Base-by-base conservation (phyloP, 1,140 invertebrate genomes). In the Halesus radiatus region DNA sequence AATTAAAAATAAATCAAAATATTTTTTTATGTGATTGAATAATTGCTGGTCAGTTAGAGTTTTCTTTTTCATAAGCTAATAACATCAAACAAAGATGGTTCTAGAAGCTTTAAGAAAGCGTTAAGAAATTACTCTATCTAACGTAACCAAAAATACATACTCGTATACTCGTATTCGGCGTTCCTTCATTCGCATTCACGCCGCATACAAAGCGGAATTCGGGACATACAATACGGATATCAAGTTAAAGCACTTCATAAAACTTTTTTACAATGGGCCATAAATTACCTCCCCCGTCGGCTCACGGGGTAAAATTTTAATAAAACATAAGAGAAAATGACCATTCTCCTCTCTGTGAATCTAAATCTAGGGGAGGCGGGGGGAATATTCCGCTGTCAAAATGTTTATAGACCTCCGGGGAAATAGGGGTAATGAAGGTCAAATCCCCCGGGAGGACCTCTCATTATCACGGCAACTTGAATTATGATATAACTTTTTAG, bases 371-470 rank as follows among this genome's bases (percentile, higher is more conserved):
- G 16, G 53, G 72, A 56, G 7, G 15, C 45, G 68, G 68, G 68
- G n/a, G 26, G 16, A n/a, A 18, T 52, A 37, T 32, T 78, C 72
- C 79, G 60, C 82, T 83, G 82, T 83, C 82, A 81, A 83, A 83
- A 83, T 83, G 82, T 79, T 83, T 83, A 83, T 83, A 78, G 73
- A 80, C 64, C 82, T 83, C 82, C 81, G 64, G 82, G 82, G 82
- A 83, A 80, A 83, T 83, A 83, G 78, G 82, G 77, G 82, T 83
- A 83, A 81, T 83, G 80, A 83, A 83, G 82, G 82, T 81, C 80
- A 81, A 81, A 75, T 70, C 82, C 77, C 80, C 52, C 64, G 82
- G 80, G 82, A 56, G 64, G 74, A 74, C 80, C 80, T 83, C 82
- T 81, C 82, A 83, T 83, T 83, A 83, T 83, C 82, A 53, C 80